Percentiles rank a stretch among this genome's conserved stretches.
These are phyloP conservation scores for Empidonax alnorum DNA, from an alignment of 2,113 vertebrate species.

Conservation along the genomic window DNA sequence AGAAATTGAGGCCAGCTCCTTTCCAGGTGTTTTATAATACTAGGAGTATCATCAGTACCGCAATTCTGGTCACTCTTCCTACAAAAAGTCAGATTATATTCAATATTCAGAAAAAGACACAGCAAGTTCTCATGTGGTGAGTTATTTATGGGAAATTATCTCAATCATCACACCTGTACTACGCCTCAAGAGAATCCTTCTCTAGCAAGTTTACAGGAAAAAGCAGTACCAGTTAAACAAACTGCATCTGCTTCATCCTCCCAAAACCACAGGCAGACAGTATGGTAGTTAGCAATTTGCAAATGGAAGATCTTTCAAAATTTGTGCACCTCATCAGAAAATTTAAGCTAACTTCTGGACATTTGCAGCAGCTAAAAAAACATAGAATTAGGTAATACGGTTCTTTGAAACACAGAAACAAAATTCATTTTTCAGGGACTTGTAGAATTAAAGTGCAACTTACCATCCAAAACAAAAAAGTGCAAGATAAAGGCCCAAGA, in stretches of 20 bases:
- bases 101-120: background rate
- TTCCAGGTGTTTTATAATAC: background rate
- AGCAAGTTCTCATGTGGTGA: background rate
- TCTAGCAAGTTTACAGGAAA: background rate
- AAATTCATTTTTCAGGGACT: background rate
- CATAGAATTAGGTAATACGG: background rate
- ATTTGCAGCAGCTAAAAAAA: background rate
- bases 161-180: background rate
- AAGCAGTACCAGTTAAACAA: background rate
- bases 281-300: background rate
- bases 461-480: conserved; percentile 99
- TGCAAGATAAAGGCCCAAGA: conserved; percentile 96
- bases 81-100: background rate
- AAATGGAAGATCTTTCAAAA: background rate
- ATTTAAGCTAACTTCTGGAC: background rate
- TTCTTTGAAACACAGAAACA: background rate
- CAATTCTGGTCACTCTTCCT: background rate
- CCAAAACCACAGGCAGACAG: background rate
- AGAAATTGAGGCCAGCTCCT: background rate
- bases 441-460: conserved; percentile 69
- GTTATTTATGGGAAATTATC: background rate
- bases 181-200: background rate
- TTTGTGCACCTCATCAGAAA: background rate
- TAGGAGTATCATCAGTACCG: background rate
- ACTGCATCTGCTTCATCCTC: background rate